Evolutionary conservation across 2,888 invertebrate species (phyloP).

Genomic region (Bellardia pandia): DNA sequence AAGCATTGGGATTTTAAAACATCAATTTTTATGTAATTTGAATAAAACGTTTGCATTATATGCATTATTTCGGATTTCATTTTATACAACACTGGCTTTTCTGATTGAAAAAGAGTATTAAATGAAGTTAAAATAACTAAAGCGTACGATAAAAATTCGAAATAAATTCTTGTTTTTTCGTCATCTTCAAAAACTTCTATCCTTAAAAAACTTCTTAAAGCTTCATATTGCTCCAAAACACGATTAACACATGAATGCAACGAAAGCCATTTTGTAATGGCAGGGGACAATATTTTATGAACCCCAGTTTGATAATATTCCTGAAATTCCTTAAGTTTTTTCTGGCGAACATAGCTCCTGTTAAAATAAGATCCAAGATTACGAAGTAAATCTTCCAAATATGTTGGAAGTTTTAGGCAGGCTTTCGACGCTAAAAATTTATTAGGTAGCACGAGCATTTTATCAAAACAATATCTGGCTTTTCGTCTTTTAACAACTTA

Average conservation of each 20-base stretch:
- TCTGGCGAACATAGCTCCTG: background rate
- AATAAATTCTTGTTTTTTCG: background rate
- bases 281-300: background rate
- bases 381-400: too few species aligned
- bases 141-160: background rate
- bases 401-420: background rate
- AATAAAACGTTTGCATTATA: background rate
- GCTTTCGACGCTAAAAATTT: background rate
- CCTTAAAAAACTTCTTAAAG: background rate
- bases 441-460: background rate
- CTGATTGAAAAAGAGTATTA: background rate
- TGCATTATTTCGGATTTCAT: background rate
- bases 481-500: slow-evolving; percentile 1
- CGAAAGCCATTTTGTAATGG: too few species aligned
- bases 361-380: background rate
- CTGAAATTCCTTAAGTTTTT: background rate
- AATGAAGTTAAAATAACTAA: background rate
- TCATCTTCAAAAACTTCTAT: background rate
- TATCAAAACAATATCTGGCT: background rate
- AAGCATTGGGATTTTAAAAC: too few species aligned
- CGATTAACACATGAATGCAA: background rate
- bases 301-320: background rate
- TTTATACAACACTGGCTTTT: background rate
- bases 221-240: background rate
- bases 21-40: background rate